Evolutionary conservation across 2,888 invertebrate species (phyloP), one percentile per base, ranked within the genome.

Genomic region (Drosophila barbarae): DNA sequence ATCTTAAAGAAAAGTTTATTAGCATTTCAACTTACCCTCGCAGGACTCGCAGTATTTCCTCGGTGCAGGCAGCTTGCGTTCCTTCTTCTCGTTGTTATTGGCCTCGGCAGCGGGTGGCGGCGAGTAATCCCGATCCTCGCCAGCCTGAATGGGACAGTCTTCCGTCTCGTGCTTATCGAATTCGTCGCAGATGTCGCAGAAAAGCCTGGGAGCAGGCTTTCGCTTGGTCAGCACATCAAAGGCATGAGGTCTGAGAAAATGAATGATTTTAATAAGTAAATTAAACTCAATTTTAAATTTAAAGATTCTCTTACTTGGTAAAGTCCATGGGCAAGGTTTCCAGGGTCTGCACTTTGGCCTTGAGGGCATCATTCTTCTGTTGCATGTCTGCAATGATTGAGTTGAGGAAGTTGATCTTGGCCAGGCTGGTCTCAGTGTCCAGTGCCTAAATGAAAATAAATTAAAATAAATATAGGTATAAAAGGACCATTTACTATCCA

Each of bases 161-260:
- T 98, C 98, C 0, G 98, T 99, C 89, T 99, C 98, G 88, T 99
- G 99, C 59, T 94, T 91, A 90, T 99, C 98, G 90, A 98, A 99
- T 88, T 93, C 92, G 90, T 98, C 98, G 90, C 98, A 99, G 84
- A 98, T 98, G 91, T 99, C 98, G 92, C 98, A 99, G 91, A 96
- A 98, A 86, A 95, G 90, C 26, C 98, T 93, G 41, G 96, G 96
- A 3, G 96, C 93, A 21, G 89, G 89, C 52, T 88, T 87, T 2
- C 89, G 82, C 55, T 85, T 87, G 26, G 91, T 87, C 6, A 91
- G 87, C 32, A 91, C 88, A 13, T 90, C 83, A 67, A 91, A 92
- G 59, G 91, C 90, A 2, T 91, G 90, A 52, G 91, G 91, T 68
- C 92, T 92, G 74, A 2, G 26, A 3, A 2, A 73, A 53, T 7